Evolutionary conservation across 2,888 invertebrate species (phyloP).

Genomic region (Chymomyza amoena): DNA sequence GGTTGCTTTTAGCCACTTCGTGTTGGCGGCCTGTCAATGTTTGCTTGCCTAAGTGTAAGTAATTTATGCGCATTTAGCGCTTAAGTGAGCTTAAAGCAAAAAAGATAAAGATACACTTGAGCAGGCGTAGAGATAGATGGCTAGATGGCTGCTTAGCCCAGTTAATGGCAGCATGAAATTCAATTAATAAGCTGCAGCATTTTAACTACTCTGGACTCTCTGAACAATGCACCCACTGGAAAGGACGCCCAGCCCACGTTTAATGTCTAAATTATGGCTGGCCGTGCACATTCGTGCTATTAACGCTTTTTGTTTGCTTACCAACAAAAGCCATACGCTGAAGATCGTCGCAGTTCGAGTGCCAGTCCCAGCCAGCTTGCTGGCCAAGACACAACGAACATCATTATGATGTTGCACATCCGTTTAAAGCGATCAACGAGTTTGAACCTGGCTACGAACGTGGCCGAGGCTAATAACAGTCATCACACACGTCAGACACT

Average conservation of each 20-base stretch:
- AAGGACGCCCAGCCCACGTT: slow-evolving; percentile 36
- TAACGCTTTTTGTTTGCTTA: slow-evolving; percentile 55
- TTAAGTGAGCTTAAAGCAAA: slow-evolving; percentile 60
- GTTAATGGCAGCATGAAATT: background rate
- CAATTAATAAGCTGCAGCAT: background rate
- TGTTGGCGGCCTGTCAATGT: slow-evolving; percentile 60
- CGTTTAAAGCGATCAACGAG: slow-evolving; percentile 39
- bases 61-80: slow-evolving; percentile 72
- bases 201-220: background rate
- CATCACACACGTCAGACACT: slow-evolving; percentile 73
- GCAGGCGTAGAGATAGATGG: background rate
- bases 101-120: slow-evolving; percentile 1
- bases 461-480: slow-evolving; percentile 71
- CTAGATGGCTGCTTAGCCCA: background rate
- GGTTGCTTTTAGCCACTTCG: slow-evolving; percentile 35
- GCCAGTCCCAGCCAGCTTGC: background rate
- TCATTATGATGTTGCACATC: slow-evolving; percentile 41
- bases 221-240: slow-evolving; percentile 25
- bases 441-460: background rate
- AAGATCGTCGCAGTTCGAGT: background rate
- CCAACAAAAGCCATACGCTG: background rate
- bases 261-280: slow-evolving; percentile 65
- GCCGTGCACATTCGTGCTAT: slow-evolving; percentile 34
- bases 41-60: slow-evolving; percentile 69
- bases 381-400: background rate